Percentiles rank a stretch among this genome's conserved stretches.
Evolutionary conservation across 2,888 invertebrate species (phyloP).

Genomic region (Drosophila gaucha): DNA sequence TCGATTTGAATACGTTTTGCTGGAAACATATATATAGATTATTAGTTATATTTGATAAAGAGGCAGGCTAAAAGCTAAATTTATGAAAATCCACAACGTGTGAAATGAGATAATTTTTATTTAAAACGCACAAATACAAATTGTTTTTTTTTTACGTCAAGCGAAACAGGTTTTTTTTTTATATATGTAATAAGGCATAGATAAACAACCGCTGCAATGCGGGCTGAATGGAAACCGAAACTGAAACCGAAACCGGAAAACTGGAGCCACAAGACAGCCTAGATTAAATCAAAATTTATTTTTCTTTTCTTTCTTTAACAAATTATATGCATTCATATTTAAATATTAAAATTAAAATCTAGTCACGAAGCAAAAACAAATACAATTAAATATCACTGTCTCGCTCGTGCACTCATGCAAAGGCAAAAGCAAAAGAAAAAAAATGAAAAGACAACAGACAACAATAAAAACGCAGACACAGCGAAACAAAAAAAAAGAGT

Average conservation of each 20-base stretch:
- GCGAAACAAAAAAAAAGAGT: slow-evolving; percentile 47
- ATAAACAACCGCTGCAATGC: slow-evolving; percentile 33
- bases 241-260: slow-evolving; percentile 36
- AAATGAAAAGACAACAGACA: slow-evolving; percentile 50
- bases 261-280: slow-evolving; percentile 13
- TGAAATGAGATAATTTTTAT: slow-evolving; percentile 75
- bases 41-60: not conserved
- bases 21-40: slow-evolving; percentile 12
- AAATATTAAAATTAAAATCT: slow-evolving; percentile 41
- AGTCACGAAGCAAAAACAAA: slow-evolving; percentile 45
- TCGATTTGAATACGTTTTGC: slow-evolving; percentile 12
- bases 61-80: slow-evolving; percentile 5
- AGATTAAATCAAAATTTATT: not conserved
- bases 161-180: slow-evolving; percentile 47
- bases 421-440: slow-evolving; percentile 32
- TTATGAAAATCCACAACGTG: slow-evolving; percentile 40
- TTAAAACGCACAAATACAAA: slow-evolving; percentile 44
- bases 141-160: slow-evolving; percentile 30
- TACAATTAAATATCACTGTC: slow-evolving; percentile 33
- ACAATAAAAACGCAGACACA: slow-evolving; percentile 55
- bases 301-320: slow-evolving; percentile 1
- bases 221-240: slow-evolving; percentile 15
- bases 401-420: slow-evolving; percentile 29
- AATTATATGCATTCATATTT: slow-evolving; percentile 31
- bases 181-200: slow-evolving; percentile 25